Base-by-base conservation (phyloP, 2,888 invertebrate species). In the Mystacides longicornis region DNA sequence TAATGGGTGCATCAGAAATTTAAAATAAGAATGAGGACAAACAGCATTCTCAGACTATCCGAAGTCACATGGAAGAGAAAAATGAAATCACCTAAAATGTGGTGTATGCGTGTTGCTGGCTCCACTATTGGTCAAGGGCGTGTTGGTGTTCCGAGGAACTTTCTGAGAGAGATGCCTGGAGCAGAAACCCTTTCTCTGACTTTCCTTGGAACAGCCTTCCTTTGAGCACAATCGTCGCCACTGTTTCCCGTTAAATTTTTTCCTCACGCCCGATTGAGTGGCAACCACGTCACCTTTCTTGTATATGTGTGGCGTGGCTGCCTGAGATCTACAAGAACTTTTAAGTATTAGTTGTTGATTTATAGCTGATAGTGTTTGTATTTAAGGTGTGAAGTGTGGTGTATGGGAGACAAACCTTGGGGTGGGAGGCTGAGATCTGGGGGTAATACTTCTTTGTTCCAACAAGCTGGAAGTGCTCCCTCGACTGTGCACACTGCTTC, bases 241-340 rank as follows among this genome's bases (percentile, higher is more conserved):
- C 71, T 99, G 99, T 75, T 99, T 99, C 33, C 99, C 99, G 77
- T 99, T 99, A 74, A 95, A 99, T 77, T 98, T 99, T 78, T 99
- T 99, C 14, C 97, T 81, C 65, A 99, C 95, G 62, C 98, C 98
- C 65, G 90, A 93, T 2, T 93, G 91, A 49, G 93, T 93, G 3
- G 89, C 86, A 31, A 94, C 93, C 55, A 97, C 92, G 72, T 99
- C 97, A 63, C 98, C 98, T 75, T 98, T 98, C 76, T 93, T 93
- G 76, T 93, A 94, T 72, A 93, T 93, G 76, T 93, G 93, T 69
- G 94, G 93, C 63, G 93, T 93, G 64, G 92, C 89, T 69, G 92
- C 90, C 79, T 93, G 92, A 79, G 90, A 90, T 81, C 89, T 81
- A 63, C 49, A 43, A n/a, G n/a, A n/a, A n/a, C n/a, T n/a, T n/a